Percentiles rank a stretch among this genome's conserved stretches.
These are phyloP conservation scores for Lasioglossum leucozonium DNA, from an alignment of 2,888 invertebrate genomes.

Conservation along the genomic window DNA sequence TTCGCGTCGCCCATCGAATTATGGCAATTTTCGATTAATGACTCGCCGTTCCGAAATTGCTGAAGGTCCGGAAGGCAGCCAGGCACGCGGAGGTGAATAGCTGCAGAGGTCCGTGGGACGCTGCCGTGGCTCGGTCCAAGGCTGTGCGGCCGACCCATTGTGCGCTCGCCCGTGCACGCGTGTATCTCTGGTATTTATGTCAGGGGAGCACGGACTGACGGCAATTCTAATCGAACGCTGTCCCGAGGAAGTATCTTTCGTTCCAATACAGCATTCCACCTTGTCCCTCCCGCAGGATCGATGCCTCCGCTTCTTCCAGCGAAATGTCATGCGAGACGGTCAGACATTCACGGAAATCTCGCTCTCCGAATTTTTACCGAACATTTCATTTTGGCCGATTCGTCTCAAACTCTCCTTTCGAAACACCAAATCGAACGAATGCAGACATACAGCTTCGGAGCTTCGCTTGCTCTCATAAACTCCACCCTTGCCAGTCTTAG, in stretches of 20 bases:
- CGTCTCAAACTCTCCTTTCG: not conserved
- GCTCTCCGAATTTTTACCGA: not conserved
- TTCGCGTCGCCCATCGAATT: slow-evolving; percentile 58
- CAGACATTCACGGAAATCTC: not conserved
- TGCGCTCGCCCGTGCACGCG: slow-evolving; percentile 43
- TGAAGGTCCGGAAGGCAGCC: slow-evolving; percentile 44
- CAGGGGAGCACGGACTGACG: slow-evolving; percentile 63
- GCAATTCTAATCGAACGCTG: slow-evolving; percentile 71
- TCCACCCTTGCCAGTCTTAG: not conserved
- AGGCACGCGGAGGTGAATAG: slow-evolving; percentile 59
- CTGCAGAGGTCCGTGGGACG: slow-evolving; percentile 43
- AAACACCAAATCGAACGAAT: not conserved
- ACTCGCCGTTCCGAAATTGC: slow-evolving; percentile 65
- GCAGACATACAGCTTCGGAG: not conserved
- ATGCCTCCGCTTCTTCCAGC: not conserved
- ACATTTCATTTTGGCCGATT: not conserved
- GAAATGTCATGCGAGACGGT: not conserved
- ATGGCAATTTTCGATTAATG: slow-evolving; percentile 68
- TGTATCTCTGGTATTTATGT: slow-evolving; percentile 63
- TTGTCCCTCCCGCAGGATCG: not conserved
- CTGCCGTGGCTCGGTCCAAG: slow-evolving; percentile 22
- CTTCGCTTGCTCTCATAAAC: no score
- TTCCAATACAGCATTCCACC: slow-evolving; percentile 55
- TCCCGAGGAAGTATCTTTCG: slow-evolving; percentile 64
- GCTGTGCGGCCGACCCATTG: slow-evolving; percentile 36